Evolutionary conservation across 2,888 invertebrate species (phyloP).

Genomic region (Eupithecia abbreviata): DNA sequence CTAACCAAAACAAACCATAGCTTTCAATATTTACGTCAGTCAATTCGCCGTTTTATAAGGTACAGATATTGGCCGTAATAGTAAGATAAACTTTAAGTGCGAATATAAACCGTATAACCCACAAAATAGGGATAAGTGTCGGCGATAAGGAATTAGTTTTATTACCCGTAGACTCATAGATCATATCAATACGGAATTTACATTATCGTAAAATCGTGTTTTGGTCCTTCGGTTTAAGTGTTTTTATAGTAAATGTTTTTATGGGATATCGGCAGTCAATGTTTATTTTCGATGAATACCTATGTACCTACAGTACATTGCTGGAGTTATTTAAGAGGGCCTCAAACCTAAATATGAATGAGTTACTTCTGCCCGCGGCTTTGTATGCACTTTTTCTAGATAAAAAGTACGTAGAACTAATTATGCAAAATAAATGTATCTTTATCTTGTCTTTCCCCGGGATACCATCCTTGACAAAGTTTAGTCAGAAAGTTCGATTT

Average conservation of each 20-base stretch:
- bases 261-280: conserved; percentile 20
- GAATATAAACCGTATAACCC: conserved; percentile 19
- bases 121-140: conserved; percentile 7
- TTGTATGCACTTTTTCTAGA: neutral
- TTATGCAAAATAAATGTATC: no score
- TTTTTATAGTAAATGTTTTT: conserved; percentile 27
- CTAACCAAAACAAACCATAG: neutral
- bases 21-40: conserved; percentile 1
- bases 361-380: neutral
- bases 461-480: neutral
- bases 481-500: neutral
- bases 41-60: neutral
- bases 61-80: neutral
- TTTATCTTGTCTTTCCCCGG: neutral
- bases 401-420: neutral
- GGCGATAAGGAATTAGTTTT: conserved; percentile 20
- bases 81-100: conserved; percentile 19
- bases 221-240: conserved; percentile 24
- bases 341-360: neutral
- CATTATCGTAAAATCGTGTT: conserved; percentile 34
- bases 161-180: conserved; percentile 15
- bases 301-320: neutral
- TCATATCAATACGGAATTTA: conserved; percentile 32
- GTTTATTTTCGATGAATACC: neutral
- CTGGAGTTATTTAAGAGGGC: neutral